These are phyloP conservation scores for Syngnathus typhle DNA, from an alignment of 2,113 vertebrate genomes.

Conservation along the genomic window DNA sequence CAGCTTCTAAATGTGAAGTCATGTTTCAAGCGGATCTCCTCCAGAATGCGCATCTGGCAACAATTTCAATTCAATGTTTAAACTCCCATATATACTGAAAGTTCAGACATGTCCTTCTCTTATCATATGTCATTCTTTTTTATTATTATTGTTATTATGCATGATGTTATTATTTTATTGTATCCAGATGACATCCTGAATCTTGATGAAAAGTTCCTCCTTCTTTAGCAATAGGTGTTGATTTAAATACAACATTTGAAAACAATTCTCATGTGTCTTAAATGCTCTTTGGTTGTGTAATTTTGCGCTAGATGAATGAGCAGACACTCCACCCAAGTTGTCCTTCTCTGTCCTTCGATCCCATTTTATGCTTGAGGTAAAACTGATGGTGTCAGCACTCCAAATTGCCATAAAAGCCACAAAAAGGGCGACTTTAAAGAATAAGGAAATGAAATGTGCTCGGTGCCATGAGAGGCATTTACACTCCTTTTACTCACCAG, in stretches of 20 bases:
- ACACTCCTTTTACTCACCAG: background rate
- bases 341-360: background rate
- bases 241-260: background rate
- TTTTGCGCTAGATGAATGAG: background rate
- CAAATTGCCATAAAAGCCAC: background rate
- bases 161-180: background rate
- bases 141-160: background rate
- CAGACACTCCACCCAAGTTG: background rate
- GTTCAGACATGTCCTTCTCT: background rate
- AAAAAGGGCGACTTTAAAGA: background rate
- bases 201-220: background rate
- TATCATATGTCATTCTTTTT: background rate
- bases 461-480: background rate
- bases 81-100: background rate
- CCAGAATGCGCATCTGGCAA: slow-evolving; percentile 1
- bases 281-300: background rate
- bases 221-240: background rate
- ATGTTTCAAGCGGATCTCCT: background rate
- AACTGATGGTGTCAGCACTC: background rate
- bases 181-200: background rate
- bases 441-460: slow-evolving; percentile 3
- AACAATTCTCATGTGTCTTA: background rate
- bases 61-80: background rate
- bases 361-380: background rate
- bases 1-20: background rate